Percentiles rank a stretch among this genome's conserved stretches.
phyloP scores from a whole-genome alignment of 2,797 vertebrate species.

The Acrocephalus scirpaceus region DNA sequence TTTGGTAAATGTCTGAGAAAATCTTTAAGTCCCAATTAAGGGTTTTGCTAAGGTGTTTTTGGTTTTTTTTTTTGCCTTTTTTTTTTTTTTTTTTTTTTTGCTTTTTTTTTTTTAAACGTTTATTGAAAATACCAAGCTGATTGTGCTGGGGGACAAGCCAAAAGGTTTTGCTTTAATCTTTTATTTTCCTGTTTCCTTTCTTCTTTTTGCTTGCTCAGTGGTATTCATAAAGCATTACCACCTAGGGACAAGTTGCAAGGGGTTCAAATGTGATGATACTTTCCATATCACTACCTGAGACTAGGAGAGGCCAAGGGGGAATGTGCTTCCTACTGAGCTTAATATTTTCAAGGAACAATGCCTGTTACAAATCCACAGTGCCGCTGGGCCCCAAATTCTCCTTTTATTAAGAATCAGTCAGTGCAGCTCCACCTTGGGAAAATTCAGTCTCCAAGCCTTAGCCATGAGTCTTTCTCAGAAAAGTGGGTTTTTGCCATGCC shows the following conservation, averaged over 20 bases:
- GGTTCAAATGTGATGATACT: conserved; percentile 33
- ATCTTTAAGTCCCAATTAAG: neutral
- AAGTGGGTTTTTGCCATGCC: neutral
- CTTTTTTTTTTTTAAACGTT: neutral
- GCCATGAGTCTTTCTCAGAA: neutral
- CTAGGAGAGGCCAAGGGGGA: conserved; percentile 37
- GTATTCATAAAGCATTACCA: conserved; percentile 41
- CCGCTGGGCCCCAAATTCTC: conserved; percentile 1
- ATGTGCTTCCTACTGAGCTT: neutral
- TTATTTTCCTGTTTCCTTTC: neutral
- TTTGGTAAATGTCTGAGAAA: neutral
- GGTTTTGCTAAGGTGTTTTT: neutral
- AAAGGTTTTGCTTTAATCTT: conserved; percentile 16
- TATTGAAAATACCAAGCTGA: neutral
- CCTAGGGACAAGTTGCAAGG: conserved; percentile 38
- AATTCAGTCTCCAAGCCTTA: conserved; percentile 32
- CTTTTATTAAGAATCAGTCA: conserved; percentile 63
- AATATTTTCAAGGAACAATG: conserved; percentile 56
- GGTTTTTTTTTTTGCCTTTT: neutral
- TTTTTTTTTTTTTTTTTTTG: too few relatives aligned
- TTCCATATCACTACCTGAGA: conserved; percentile 45
- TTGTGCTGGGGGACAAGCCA: neutral
- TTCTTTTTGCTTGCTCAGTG: conserved; percentile 42
- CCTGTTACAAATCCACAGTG: conserved; percentile 9
- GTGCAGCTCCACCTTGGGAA: conserved; percentile 21